A percentile compares a stretch with the other conserved stretches of the same genome.
phyloP scores from a whole-genome alignment of 23 tunicate genomes.

The Phallusia fumigata region DNA sequence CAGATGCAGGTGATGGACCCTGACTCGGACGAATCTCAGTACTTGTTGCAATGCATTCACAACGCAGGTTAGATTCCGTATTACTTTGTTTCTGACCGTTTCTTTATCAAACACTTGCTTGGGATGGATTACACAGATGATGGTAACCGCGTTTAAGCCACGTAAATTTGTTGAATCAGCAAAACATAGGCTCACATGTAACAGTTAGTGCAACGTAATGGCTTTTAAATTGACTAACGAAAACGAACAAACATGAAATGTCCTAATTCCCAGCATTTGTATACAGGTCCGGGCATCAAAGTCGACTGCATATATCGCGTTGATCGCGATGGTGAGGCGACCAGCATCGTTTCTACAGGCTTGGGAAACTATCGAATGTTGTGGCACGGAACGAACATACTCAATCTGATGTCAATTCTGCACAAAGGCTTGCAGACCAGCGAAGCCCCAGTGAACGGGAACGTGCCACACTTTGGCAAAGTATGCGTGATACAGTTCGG shows the following conservation, averaged over 20 bases:
- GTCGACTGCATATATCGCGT: constrained; percentile 79
- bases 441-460: constrained; percentile 62
- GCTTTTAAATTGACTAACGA: no score
- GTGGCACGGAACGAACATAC: constrained; percentile 93
- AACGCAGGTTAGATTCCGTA: constrained; percentile 53
- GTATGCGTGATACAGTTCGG: no score
- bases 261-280: background rate
- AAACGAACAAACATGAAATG: no score
- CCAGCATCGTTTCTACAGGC: constrained; percentile 57
- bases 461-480: constrained; percentile 73
- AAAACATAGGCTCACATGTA: no score
- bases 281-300: constrained; percentile 24
- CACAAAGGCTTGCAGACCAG: constrained; percentile 77
- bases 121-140: no score
- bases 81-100: no score
- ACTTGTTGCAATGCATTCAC: constrained; percentile 77
- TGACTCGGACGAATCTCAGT: constrained; percentile 78
- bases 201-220: no score
- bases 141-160: no score
- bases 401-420: constrained; percentile 84
- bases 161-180: no score
- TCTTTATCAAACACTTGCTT: no score
- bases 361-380: constrained; percentile 83
- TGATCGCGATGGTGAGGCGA: constrained; percentile 65
- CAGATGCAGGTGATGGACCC: constrained; percentile 77